Base-by-base conservation (phyloP, 2,113 vertebrate genomes). In the Gadus chalcogrammus region DNA sequence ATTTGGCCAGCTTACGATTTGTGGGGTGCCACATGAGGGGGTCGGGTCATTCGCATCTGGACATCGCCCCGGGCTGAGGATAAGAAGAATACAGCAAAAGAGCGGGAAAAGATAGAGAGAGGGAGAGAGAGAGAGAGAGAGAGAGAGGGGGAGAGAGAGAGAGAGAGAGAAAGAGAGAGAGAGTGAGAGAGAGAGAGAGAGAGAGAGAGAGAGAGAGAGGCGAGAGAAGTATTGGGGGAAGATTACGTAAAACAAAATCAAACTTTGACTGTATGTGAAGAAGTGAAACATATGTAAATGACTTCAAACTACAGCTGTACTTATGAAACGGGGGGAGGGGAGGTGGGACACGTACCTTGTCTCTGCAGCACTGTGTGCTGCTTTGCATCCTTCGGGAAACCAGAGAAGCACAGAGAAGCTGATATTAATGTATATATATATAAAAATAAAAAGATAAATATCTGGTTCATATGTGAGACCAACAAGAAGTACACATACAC, bases 1-100 rank as follows among this genome's bases (percentile, higher is more conserved):
- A 56, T 17, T 18, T 62, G 64, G 58, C 61, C 48, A 67, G 97
- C 97, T 99, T 97, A 99, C 97, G 95, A 98, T 91, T 96, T 94
- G 84, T 94, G 95, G 76, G 95, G 94, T 27, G 94, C 91, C 79
- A 92, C 85, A 1, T 18, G 87, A 92, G 91, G 94, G 91, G 90
- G 94, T 88, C 83, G 90, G 90, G 89, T 89, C 87, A 88, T 94
- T 88, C 91, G 93, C 74, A 90, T 85, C 85, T 93, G 94, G 78
- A 90, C 88, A 80, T 94, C 93, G 84, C 89, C 90, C 92, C 93
- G 93, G 77, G 92, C 96, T 98, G 91, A 78, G 69, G 22, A 67
- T 53, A 76, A 6, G 61, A 22, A 73, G 6, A 84, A 8, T 31
- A 31, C 31, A 7, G 22, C 15, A 17, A 58, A 17, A 31, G 35